Conservation (phyloP, 2,888 invertebrate species). For the Stenodera caucasica region DNA sequence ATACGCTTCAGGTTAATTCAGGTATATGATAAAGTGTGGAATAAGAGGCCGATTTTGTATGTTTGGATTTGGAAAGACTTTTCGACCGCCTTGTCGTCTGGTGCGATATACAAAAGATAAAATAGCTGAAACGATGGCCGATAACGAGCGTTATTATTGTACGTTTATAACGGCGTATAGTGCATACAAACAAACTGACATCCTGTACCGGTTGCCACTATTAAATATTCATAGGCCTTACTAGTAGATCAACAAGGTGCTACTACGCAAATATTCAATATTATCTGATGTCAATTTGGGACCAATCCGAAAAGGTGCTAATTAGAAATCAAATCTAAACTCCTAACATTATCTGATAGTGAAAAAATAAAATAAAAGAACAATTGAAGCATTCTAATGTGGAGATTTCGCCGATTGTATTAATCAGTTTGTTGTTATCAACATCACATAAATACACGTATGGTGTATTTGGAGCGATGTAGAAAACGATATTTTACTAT, state of each 20-base stretch:
- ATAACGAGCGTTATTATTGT: conserved; percentile 28
- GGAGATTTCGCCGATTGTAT: conserved; percentile 18
- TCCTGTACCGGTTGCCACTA: conserved; percentile 21
- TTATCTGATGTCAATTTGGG: background rate
- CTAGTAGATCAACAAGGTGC: background rate
- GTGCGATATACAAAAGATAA: conserved; percentile 26
- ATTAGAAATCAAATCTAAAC: background rate
- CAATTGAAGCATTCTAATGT: background rate
- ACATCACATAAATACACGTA: conserved; percentile 34
- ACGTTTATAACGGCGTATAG: conserved; percentile 15
- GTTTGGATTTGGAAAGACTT: conserved; percentile 3
- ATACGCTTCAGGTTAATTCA: too few species aligned
- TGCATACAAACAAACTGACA: conserved; percentile 28
- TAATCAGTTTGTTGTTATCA: conserved; percentile 31
- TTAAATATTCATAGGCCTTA: conserved; percentile 23
- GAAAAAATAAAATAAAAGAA: background rate
- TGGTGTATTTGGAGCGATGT: conserved; percentile 33
- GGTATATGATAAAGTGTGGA: background rate
- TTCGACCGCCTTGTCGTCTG: conserved; percentile 17
- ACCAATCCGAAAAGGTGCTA: too few species aligned
- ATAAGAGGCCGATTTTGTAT: background rate
- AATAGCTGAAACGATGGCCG: conserved; percentile 29
- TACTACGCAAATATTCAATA: background rate
- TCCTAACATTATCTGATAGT: background rate
- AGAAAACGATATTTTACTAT: conserved; percentile 30